Percentiles rank a stretch among this genome's conserved stretches.
These are phyloP conservation scores for Tringa solitaria DNA, from an alignment of 2,113 vertebrate genomes.

Conservation along the genomic window DNA sequence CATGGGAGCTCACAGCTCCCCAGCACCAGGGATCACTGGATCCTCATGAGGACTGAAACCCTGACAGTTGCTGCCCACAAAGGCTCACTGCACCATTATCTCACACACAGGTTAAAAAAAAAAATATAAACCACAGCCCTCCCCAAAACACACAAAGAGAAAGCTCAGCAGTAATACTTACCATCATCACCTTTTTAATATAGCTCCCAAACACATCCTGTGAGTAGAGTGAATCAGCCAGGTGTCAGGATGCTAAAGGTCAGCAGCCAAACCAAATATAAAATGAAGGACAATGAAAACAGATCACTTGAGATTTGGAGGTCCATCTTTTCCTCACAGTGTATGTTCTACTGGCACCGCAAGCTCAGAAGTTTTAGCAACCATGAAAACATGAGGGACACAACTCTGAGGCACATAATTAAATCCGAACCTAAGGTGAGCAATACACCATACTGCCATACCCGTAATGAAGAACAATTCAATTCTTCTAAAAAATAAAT, in stretches of 20 bases:
- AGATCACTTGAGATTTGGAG: background rate
- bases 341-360: background rate
- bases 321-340: background rate
- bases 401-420: background rate
- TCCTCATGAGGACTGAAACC: background rate
- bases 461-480: background rate
- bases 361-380: background rate
- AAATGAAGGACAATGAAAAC: background rate
- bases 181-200: background rate
- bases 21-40: background rate
- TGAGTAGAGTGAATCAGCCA: background rate
- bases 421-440: background rate
- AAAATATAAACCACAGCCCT: background rate
- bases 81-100: background rate
- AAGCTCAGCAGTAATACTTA: background rate
- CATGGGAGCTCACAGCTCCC: background rate
- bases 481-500: background rate
- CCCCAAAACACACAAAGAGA: background rate
- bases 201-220: background rate
- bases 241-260: background rate
- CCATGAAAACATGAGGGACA: accelerated
- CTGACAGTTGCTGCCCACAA: background rate
- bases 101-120: too few relatives aligned
- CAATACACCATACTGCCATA: background rate
- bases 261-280: background rate